phyloP scores from a whole-genome alignment of 1,140 invertebrate genomes.

The Scaptomyza graminum region DNA sequence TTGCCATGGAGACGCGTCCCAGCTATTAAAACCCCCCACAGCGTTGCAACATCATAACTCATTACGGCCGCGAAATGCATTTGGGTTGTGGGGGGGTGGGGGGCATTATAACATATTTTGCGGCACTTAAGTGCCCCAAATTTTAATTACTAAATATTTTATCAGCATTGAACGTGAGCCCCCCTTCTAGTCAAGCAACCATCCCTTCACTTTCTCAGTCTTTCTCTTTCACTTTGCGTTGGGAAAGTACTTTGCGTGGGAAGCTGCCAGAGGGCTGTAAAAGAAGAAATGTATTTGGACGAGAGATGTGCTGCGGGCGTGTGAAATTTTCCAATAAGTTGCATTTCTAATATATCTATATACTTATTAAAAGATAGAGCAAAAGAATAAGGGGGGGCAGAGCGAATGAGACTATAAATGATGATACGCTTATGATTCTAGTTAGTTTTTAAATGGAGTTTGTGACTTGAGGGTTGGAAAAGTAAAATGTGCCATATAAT shows the following conservation, averaged over 20 bases:
- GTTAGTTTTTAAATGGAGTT: slow-evolving; percentile 19
- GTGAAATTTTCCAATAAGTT: slow-evolving; percentile 76
- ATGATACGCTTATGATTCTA: neutral
- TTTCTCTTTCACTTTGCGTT: slow-evolving; percentile 16
- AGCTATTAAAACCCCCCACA: neutral
- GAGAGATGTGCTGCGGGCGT: slow-evolving; percentile 59
- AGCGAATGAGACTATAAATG: neutral
- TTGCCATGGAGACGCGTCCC: neutral
- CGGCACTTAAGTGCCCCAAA: slow-evolving; percentile 55
- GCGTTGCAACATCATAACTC: slow-evolving; percentile 29
- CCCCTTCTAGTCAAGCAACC: neutral
- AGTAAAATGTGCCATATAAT: slow-evolving; percentile 36
- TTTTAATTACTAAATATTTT: slow-evolving; percentile 57
- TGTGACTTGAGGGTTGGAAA: neutral
- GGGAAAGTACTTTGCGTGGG: slow-evolving; percentile 57
- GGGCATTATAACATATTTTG: slow-evolving; percentile 28
- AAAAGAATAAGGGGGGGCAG: neutral
- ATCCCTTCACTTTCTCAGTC: neutral
- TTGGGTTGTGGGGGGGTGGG: neutral
- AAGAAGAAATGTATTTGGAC: neutral
- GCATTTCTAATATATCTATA: slow-evolving; percentile 48
- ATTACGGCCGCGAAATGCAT: slow-evolving; percentile 46
- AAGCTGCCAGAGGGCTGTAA: slow-evolving; percentile 49
- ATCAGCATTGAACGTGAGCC: slow-evolving; percentile 35
- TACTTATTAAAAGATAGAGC: slow-evolving; percentile 7